These are phyloP conservation scores for Caenorhabditis macrosperma DNA, from an alignment of 2,888 invertebrate genomes.

Conservation along the genomic window DNA sequence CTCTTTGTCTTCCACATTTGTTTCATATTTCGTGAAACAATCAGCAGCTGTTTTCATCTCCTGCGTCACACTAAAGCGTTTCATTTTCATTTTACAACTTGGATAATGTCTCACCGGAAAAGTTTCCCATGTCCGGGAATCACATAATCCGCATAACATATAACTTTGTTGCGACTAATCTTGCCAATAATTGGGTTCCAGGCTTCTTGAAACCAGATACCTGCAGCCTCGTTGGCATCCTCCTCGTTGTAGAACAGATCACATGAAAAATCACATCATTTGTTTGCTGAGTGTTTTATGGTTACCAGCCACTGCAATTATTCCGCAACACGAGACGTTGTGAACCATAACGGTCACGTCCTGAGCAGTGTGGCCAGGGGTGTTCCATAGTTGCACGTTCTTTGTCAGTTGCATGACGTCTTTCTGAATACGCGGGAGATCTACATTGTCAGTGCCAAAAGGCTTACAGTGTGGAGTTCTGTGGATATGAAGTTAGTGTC, in stretches of 20 bases:
- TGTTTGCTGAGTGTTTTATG: constrained; percentile 23
- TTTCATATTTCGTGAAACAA: constrained; percentile 53
- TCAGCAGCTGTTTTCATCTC: constrained; percentile 59
- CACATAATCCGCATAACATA: constrained; percentile 80
- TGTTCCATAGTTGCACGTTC: constrained; percentile 78
- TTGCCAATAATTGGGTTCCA: constrained; percentile 74
- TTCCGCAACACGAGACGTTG: constrained; percentile 72
- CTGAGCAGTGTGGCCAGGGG: constrained; percentile 77
- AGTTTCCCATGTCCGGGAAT: constrained; percentile 82
- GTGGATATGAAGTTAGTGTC: constrained; percentile 71
- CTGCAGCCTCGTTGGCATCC: constrained; percentile 69
- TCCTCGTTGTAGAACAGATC: constrained; percentile 76
- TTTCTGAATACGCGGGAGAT: constrained; percentile 56
- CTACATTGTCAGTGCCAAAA: not conserved
- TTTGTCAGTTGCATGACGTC: constrained; percentile 71
- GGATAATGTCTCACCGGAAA: constrained; percentile 74
- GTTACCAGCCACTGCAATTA: constrained; percentile 73
- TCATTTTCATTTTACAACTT: not conserved
- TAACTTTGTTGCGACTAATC: constrained; percentile 68
- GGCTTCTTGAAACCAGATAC: constrained; percentile 74
- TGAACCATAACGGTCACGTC: constrained; percentile 75
- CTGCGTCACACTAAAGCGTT: constrained; percentile 55
- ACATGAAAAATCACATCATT: constrained; percentile 64
- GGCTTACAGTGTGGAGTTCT: constrained; percentile 66
- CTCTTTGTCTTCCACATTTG: not conserved